phyloP scores from a whole-genome alignment of 2,797 vertebrate species.

The Pseudotriccus pelzelni region DNA sequence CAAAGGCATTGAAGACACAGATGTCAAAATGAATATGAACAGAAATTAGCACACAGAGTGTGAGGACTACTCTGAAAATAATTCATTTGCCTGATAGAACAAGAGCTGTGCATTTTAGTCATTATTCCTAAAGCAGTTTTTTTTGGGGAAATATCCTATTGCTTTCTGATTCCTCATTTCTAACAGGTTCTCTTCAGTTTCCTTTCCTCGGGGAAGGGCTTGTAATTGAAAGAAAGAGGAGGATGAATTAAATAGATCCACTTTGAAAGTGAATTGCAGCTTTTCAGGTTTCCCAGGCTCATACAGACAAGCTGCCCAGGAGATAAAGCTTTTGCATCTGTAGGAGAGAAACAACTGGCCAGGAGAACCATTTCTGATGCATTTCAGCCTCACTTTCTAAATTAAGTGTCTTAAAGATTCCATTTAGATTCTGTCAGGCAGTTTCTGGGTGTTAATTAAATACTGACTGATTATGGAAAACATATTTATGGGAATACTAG shows the following conservation, averaged over 20 bases:
- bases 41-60: constrained; percentile 1
- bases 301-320: neutral
- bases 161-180: neutral
- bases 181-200: neutral
- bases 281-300: neutral
- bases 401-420: constrained; percentile 54
- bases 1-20: neutral
- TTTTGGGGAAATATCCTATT: neutral
- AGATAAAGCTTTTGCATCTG: constrained; percentile 7
- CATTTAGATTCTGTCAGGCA: constrained; percentile 56
- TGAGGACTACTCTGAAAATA: neutral
- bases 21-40: neutral
- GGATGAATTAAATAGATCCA: neutral
- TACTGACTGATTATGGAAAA: constrained; percentile 35
- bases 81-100: neutral
- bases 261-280: neutral
- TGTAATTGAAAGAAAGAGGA: neutral
- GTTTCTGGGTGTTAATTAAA: constrained; percentile 55
- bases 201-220: constrained; percentile 1
- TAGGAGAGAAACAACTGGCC: neutral
- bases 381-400: constrained; percentile 23
- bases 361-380: neutral
- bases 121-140: constrained; percentile 27
- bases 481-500: constrained; percentile 37
- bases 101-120: neutral